phyloP scores from a whole-genome alignment of 2,888 invertebrate genomes.

The Zaprionus bogoriensis region DNA sequence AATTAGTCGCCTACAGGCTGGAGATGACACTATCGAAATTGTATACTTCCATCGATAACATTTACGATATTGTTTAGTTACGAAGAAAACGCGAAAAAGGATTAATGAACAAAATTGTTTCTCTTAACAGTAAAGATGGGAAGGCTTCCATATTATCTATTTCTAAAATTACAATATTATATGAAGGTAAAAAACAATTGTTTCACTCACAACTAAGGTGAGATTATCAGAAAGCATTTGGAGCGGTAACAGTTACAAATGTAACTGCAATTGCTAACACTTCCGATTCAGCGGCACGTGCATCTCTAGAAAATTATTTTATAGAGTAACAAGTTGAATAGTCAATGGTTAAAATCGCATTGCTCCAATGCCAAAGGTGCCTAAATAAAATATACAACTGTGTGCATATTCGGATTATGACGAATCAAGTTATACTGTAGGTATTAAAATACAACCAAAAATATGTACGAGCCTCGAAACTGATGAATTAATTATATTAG shows the following conservation, averaged over 20 bases:
- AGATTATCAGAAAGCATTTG: not conserved
- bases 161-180: too few relatives aligned
- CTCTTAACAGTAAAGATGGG: too few relatives aligned
- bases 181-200: too few relatives aligned
- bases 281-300: not conserved
- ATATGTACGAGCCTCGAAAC: not conserved
- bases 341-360: constrained; percentile 14
- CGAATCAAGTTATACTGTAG: constrained; percentile 21
- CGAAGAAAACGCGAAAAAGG: not conserved
- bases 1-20: not conserved
- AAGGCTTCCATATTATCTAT: too few relatives aligned
- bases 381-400: constrained; percentile 17
- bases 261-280: constrained; percentile 1
- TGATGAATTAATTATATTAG: not conserved
- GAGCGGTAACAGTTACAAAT: not conserved
- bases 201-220: not conserved
- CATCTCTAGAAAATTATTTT: constrained; percentile 20
- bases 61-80: not conserved
- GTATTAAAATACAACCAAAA: not conserved
- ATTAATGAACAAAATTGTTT: too few relatives aligned
- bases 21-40: not conserved
- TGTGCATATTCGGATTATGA: constrained; percentile 10
- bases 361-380: constrained; percentile 28
- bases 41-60: not conserved
- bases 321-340: constrained; percentile 30